These are phyloP conservation scores for Marmota monax DNA, from an alignment of 2,113 vertebrate genomes.

Conservation along the genomic window DNA sequence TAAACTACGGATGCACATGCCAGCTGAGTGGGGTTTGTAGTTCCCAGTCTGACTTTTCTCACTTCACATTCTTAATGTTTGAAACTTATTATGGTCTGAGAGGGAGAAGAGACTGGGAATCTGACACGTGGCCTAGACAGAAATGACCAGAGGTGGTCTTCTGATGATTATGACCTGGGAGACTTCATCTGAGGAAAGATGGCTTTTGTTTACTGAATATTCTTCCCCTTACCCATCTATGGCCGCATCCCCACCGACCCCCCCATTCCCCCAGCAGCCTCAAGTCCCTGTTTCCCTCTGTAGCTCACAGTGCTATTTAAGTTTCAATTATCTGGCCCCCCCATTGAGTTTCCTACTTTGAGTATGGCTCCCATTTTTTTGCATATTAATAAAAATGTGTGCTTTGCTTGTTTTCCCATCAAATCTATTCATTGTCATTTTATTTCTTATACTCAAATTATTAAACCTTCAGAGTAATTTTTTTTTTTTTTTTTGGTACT, in stretches of 20 bases:
- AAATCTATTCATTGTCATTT: neutral
- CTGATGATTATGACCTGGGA: neutral
- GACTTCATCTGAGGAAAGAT: neutral
- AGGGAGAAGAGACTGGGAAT: neutral
- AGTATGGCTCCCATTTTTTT: neutral
- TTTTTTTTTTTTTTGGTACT: too few species aligned
- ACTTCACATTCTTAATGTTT: neutral
- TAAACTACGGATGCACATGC: fast-evolving
- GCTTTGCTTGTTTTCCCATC: neutral
- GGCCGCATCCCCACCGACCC: too few species aligned
- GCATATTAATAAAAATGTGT: neutral
- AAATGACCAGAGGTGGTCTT: neutral
- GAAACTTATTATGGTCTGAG: neutral
- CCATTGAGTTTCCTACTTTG: neutral
- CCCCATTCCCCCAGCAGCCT: neutral
- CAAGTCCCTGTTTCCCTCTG: neutral
- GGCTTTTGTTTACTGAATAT: neutral
- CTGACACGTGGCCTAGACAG: neutral
- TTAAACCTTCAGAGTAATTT: neutral
- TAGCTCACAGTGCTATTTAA: neutral
- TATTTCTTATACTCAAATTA: neutral
- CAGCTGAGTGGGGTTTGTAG: neutral
- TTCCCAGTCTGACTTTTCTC: neutral
- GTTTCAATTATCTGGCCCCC: neutral
- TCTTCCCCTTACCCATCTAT: neutral